Base-by-base conservation (phyloP, 2,888 invertebrate species). In the Drosophila putrida region DNA sequence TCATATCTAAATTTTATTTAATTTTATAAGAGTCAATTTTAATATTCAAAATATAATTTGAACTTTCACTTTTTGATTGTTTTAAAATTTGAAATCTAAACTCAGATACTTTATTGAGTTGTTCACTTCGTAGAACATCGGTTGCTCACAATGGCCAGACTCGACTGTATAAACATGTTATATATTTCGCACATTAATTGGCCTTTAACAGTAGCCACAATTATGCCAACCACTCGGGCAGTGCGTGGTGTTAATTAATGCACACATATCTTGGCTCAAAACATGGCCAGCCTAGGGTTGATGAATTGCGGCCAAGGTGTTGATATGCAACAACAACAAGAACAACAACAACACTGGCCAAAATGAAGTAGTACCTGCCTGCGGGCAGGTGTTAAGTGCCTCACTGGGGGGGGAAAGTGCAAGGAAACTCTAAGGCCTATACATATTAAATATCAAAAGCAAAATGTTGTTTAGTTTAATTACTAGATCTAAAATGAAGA, bases 241-340 rank as follows among this genome's bases (percentile, higher is more conserved):
- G 27, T 58, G 70, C 71, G 31, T 73, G 78, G 85, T 88, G 81
- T 75, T 85, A 89, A 87, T 81, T 82, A 80, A 81, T 78, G 80
- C 82, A 81, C 35, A 44, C 35, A 55, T 35, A 27, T 35, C 35
- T 15, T 31, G n/a, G 13, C 33, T 35, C 25, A 35, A 44, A 27
- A 44, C 44, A 35, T 36, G 38, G 20, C 5, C 31, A 46, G 6
- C 47, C 11, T 51, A 53, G 54, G 39, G 60, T 75, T 78, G 78
- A 78, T 75, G 75, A 20, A 75, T 75, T 71, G 54, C 31, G 28
- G 54, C 46, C 46, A 70, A 86, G 88, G 88, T 87, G 86, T 82
- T 84, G 77, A 86, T 76, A 75, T 57, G 50, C 70, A 71, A 66
- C 71, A 67, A 68, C 75, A 78, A n/a, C n/a, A n/a, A n/a, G n/a